Evolutionary conservation across 2,888 invertebrate genomes (phyloP), one percentile per base, ranked within the genome.

Genomic region (Drosophila phalerata): DNA sequence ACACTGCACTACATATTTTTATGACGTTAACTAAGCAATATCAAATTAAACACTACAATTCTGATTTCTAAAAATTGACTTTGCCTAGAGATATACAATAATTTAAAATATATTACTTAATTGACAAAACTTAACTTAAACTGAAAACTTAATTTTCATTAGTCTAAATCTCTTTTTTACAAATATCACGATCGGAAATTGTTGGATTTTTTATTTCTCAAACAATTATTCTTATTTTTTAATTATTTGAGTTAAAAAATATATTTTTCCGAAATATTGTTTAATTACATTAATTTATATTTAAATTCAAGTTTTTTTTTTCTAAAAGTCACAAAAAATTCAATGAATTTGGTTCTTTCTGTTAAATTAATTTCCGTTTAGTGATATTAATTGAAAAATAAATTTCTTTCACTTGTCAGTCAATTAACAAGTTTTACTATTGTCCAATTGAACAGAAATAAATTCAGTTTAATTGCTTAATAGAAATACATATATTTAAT

Each of bases 381-480:
- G 49, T 34, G 4, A 15, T 15, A 51, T 51, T 51, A 51, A 51
- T 51, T 37, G 51, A 51, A n/a, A 30, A 47, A 47, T 37, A 28
- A 5, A 57, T 37, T 47, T 28, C 19, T n/a, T 49, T 38, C 11
- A 57, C 37, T 28, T 38, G 37, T 38, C 28, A 34, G 13, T 13
- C 61, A 62, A 62, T 62, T 55, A 45, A 37, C 15, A 22, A 53
- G 15, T 32, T 34, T 25, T 10, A 25, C 25, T 61, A 34, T 47
- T 38, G 38, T 22, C 13, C 30, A 60, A 60, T 60, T 49, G 49
- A 60, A 32, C 22, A 15, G n/a, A 28, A 47, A 30, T 5, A 51
- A 32, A 57, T 40, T 63, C 28, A 11, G 15, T 45, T 57, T 25
- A 57, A 63, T 63, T 63, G 47, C 48, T 40, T 32, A 48, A 63